Percentiles rank a stretch among this genome's conserved stretches.
Evolutionary conservation across 1,140 invertebrate genomes (phyloP).

Genomic region (Dolichoris vasculosae): DNA sequence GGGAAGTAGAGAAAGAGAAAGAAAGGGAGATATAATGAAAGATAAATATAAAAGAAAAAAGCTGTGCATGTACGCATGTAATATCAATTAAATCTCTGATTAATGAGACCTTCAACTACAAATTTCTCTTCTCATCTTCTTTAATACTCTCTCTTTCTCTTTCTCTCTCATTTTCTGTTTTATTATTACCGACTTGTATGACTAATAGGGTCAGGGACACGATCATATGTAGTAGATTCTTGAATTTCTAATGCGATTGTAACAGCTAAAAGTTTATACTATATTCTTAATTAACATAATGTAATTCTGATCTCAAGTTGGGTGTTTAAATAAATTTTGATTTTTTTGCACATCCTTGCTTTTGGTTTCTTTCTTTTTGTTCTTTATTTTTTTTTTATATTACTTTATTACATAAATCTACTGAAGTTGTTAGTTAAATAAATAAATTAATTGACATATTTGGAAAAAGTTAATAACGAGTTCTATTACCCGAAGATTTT

Average conservation of each 20-base stretch:
- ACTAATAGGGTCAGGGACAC: slow-evolving; percentile 24
- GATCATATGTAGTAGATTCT: slow-evolving; percentile 30
- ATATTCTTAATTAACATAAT: slow-evolving; percentile 43
- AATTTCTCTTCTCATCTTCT: not conserved
- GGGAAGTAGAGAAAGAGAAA: not conserved
- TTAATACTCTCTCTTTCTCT: slow-evolving; percentile 15
- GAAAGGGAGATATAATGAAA: slow-evolving; percentile 26
- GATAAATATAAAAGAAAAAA: slow-evolving; percentile 56
- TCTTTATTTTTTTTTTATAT: not conserved
- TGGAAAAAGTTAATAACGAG: not conserved
- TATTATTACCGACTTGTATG: not conserved
- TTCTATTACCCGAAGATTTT: not conserved
- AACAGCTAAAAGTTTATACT: slow-evolving; percentile 42
- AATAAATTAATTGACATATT: slow-evolving; percentile 43
- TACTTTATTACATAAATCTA: slow-evolving; percentile 36
- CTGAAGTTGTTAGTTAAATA: slow-evolving; percentile 41
- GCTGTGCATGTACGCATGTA: slow-evolving; percentile 58
- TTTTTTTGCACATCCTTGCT: slow-evolving; percentile 33
- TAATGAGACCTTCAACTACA: slow-evolving; percentile 62
- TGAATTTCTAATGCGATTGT: slow-evolving; percentile 61
- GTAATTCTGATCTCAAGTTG: slow-evolving; percentile 37
- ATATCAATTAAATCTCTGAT: slow-evolving; percentile 72
- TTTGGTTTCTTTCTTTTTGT: not conserved
- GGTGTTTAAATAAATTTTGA: slow-evolving; percentile 48
- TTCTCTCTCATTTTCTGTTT: slow-evolving; percentile 37